phyloP scores from a whole-genome alignment of 2,888 invertebrate species.

The Dermolepida albohirtum region DNA sequence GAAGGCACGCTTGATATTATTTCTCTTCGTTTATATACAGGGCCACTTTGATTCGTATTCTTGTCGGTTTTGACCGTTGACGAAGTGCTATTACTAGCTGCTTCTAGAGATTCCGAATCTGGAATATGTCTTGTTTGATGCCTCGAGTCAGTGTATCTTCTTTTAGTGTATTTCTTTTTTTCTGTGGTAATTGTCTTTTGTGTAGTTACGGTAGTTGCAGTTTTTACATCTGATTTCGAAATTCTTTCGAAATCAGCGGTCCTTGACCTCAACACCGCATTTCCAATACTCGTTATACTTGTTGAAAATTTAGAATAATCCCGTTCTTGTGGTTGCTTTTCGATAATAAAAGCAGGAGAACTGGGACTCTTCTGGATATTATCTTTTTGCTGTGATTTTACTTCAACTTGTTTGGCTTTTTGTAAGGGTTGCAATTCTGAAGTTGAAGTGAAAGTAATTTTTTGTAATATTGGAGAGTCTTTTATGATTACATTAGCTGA shows the following conservation, averaged over 20 bases:
- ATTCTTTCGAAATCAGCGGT: constrained; percentile 77
- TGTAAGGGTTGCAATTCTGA: constrained; percentile 63
- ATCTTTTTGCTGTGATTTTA: constrained; percentile 20
- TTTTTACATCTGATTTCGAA: constrained; percentile 67
- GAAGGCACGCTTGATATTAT: constrained; percentile 81
- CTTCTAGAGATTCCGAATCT: constrained; percentile 67
- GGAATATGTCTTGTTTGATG: constrained; percentile 72
- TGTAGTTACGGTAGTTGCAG: constrained; percentile 50
- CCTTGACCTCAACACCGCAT: constrained; percentile 74
- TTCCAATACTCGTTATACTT: constrained; percentile 75
- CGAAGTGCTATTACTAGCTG: constrained; percentile 38
- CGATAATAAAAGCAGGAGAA: constrained; percentile 49
- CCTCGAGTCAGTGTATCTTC: constrained; percentile 72
- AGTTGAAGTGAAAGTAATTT: constrained; percentile 73
- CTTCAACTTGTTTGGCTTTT: constrained; percentile 52
- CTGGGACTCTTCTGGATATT: constrained; percentile 55
- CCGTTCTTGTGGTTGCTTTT: constrained; percentile 43
- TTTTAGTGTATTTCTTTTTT: constrained; percentile 72
- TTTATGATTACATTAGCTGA: constrained; percentile 55
- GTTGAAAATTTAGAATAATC: constrained; percentile 65
- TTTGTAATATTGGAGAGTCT: constrained; percentile 64
- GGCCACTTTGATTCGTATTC: constrained; percentile 48
- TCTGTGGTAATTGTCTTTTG: constrained; percentile 60
- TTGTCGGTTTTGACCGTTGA: constrained; percentile 50
- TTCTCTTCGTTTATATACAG: constrained; percentile 83